Base-by-base conservation (phyloP, 2,888 invertebrate species). In the Tachina lurida region DNA sequence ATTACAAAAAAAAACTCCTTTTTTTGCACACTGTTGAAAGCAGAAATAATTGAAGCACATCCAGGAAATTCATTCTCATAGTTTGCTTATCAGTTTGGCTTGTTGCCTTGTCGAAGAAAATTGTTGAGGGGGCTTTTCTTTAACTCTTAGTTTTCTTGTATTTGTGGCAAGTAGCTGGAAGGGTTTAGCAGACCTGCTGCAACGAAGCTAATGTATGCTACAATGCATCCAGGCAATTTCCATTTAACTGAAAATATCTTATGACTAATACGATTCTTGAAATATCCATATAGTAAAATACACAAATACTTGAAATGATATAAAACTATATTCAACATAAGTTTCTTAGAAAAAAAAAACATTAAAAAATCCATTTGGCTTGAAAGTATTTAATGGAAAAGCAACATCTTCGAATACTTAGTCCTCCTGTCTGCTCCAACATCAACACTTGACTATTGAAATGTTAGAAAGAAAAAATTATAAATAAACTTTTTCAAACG, bases 21-120 rank as follows among this genome's bases (percentile, higher is more conserved):
- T 60, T 60, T 47, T 31, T 39, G 10, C 7, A 49, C 62, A 39
- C 63, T 68, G 43, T 87, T 87, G 80, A 87, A 87, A 62, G 52
- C 31, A 80, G 52, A 75, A 87, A 81, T 87, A 84, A 84, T 84
- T 84, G 84, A 81, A 84, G 81, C 80, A 84, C 80, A 84, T 87
- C 84, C 86, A 84, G 84, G 84, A 84, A 87, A 87, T 87, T 81
- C 86, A 84, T 81, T 84, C 80, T 84, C 77, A 74, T 84, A 84
- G 77, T 87, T 84, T 87, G 77, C 81, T 84, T 84, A 87, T 84
- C 86, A 87, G 81, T 84, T 81, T 87, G 86, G 86, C 86, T 81
- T 10, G 60, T 10, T 87, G 84, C 81, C 81, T 63, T 49, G 47
- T 43, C 15, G 19, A 68, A 70, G 73, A 73, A 83, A 70, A 74